Evolutionary conservation across 1,140 invertebrate species (phyloP), one percentile per base, ranked within the genome.

Genomic region (Pseudomyrmex cubaensis): DNA sequence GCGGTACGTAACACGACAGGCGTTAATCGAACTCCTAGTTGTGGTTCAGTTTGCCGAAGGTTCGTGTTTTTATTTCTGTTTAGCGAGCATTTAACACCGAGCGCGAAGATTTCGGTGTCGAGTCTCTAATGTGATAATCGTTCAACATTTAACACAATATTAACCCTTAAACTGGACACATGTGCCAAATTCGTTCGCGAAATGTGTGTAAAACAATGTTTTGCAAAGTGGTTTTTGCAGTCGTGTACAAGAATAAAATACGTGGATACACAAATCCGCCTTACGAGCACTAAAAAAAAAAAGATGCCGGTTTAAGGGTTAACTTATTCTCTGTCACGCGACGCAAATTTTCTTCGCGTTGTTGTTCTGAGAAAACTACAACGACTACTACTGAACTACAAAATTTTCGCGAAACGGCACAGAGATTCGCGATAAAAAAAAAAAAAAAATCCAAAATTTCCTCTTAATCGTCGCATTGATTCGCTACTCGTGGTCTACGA

Each of bases 401-500:
- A 82, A 50, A 54, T 5, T 44, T 35, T 8, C 56, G 50, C 10
- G 63, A 9, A 59, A 46, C 66, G 25, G 22, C 22, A 2, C 22
- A 2, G 20, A 13, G 59, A 86, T 67, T 25, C 22, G 22, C 22
- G 22, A 25, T 25, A 25, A 25, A 25, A 25, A 78, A 52, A n/a
- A 13, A 54, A n/a, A 59, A 50, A n/a, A 63, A 50, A 56, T 10
- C 62, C 75, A 64, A 87, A 46, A 80, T 75, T 87, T 87, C 63
- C 54, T 59, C 57, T 66, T 35, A 50, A 64, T 74, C 48, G 74
- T 59, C 52, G 64, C 54, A 61, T 80, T 82, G 82, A 84, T 84
- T 74, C 73, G 67, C 85, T 67, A 84, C 62, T 73, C 85, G 63
- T 84, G 56, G 73, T 59, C 66, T n/a, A 61, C 70, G 72, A 75